Conservation (phyloP, 2,888 invertebrate genomes). For the Hypselothyrea guttata region DNA sequence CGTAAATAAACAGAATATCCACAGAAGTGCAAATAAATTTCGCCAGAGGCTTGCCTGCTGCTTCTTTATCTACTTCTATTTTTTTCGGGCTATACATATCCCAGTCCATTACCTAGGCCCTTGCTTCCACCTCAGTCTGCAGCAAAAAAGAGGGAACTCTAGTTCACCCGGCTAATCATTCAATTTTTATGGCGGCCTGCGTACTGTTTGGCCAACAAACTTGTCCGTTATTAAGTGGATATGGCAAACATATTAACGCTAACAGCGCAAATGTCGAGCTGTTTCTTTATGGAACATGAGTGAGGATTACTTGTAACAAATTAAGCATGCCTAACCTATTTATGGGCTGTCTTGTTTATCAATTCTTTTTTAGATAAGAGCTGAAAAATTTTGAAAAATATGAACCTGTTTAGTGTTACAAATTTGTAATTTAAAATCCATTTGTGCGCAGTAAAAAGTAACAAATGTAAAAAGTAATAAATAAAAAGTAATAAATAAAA, state of each 20-base stretch:
- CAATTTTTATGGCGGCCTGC: constrained; percentile 34
- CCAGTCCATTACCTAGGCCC: constrained; percentile 10
- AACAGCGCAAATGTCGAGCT: not conserved
- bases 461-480: too few relatives aligned
- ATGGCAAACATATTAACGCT: constrained; percentile 40
- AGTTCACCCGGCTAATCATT: constrained; percentile 39
- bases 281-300: too few relatives aligned
- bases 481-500: too few relatives aligned
- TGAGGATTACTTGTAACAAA: too few relatives aligned
- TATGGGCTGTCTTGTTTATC: too few relatives aligned
- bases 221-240: constrained; percentile 38
- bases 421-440: too few relatives aligned
- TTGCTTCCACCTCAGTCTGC: not conserved
- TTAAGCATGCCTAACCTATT: too few relatives aligned
- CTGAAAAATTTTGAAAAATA: too few relatives aligned
- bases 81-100: constrained; percentile 24
- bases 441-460: too few relatives aligned
- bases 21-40: constrained; percentile 68
- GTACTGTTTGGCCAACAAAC: constrained; percentile 31
- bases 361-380: too few relatives aligned
- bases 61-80: not conserved
- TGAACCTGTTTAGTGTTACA: too few relatives aligned
- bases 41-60: constrained; percentile 1
- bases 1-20: constrained; percentile 74
- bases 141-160: not conserved